phyloP scores from a whole-genome alignment of 2,113 vertebrate genomes.

The Pygoscelis antarcticus region DNA sequence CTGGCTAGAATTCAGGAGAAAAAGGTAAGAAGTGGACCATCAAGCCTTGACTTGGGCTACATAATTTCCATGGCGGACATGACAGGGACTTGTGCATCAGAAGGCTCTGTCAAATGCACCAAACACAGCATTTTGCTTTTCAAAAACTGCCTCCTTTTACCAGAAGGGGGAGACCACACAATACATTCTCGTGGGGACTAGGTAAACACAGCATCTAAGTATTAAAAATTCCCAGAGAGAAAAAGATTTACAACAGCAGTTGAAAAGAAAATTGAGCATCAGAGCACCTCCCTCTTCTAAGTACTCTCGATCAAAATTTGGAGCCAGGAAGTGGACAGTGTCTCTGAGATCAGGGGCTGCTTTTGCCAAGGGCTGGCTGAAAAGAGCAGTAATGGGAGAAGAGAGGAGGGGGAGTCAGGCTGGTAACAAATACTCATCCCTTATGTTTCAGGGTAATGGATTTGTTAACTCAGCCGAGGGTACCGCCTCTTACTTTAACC shows the following conservation, averaged over 20 bases:
- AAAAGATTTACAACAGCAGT: background rate
- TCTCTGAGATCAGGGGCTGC: background rate
- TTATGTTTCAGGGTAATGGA: background rate
- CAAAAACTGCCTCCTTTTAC: background rate
- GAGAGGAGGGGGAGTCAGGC: background rate
- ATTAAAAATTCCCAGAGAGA: background rate
- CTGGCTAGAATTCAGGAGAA: background rate
- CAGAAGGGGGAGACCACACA: conserved; percentile 61
- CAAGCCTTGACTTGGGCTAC: background rate
- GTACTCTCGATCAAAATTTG: background rate
- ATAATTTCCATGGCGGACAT: background rate
- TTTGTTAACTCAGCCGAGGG: background rate
- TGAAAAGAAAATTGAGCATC: background rate
- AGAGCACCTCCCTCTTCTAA: background rate
- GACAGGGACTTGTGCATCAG: background rate
- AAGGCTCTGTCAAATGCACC: background rate
- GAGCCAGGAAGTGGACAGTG: background rate
- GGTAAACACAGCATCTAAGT: background rate
- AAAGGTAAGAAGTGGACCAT: background rate
- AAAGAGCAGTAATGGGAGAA: background rate
- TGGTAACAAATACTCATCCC: background rate
- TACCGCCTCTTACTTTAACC: background rate
- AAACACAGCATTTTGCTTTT: background rate
- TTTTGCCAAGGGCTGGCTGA: background rate
- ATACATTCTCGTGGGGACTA: background rate